Evolutionary conservation across 2,113 vertebrate genomes (phyloP), one percentile per base, ranked within the genome.

Genomic region (Paratilapia polleni): DNA sequence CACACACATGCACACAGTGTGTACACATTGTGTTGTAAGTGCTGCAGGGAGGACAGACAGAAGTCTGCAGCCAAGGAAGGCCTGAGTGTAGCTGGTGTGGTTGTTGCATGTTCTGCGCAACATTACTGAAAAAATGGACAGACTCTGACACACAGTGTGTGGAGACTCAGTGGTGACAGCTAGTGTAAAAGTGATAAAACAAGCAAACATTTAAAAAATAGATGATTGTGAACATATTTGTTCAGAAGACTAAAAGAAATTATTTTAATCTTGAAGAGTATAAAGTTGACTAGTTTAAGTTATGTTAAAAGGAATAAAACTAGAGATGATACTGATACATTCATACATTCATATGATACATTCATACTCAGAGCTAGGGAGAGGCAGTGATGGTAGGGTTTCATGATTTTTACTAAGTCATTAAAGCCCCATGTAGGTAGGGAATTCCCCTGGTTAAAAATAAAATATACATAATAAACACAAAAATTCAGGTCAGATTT

Each of bases 1-100:
- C 63, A 52, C 84, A 76, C 68, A 66, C 41, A 85, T 52, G 49
- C 38, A 81, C 66, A 76, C 52, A 54, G 15, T 38, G 13, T 28
- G n/a, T 2, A 10, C 70, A 83, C 19, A 22, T 3, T 43, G 74
- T 70, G 74, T 59, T 12, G 15, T 76, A 5, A 59, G 13, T 68
- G 3, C 4, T 12, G 31, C 1, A 47, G 34, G 77, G 80, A 83
- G 54, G 56, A 86, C 60, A 68, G 43, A 36, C 17, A 64, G 82
- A 90, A 88, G 61, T 88, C 10, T 56, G 19, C 43, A 62, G 24
- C 13, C 1, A 7, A 24, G n/a, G 11, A 43, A 22, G 59, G 20
- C 28, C 3, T 22, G 22, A 34, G 15, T 36, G 14, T 14, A 20
- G 36, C 3, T 57, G 20, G 24, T 79, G 59, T 73, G 47, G n/a